These are phyloP conservation scores for Nezara viridula DNA, from an alignment of 2,888 invertebrate species.

Conservation along the genomic window DNA sequence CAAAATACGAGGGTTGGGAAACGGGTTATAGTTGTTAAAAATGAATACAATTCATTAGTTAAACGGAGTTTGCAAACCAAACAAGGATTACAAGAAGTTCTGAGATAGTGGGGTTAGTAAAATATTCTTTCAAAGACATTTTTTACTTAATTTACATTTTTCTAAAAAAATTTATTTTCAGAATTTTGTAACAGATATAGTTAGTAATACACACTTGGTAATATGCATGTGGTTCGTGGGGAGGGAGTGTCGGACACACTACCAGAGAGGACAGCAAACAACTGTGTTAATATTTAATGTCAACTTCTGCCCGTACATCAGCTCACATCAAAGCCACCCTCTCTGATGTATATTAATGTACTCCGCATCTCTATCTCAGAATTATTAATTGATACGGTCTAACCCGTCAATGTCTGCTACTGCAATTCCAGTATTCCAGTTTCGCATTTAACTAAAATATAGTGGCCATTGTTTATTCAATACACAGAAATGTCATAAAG, in stretches of 20 bases:
- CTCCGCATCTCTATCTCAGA: not conserved
- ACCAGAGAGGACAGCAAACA: not conserved
- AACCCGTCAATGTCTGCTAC: not conserved
- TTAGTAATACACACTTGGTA: not conserved
- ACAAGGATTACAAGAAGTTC: too few species aligned
- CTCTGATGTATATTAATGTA: constrained; percentile 20
- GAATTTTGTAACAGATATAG: not conserved
- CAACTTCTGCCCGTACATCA: not conserved
- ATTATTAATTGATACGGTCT: not conserved
- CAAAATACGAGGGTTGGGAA: too few species aligned
- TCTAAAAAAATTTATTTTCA: too few species aligned
- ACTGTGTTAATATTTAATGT: constrained; percentile 34
- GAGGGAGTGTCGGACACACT: not conserved
- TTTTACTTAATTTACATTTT: too few species aligned
- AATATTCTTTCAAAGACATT: too few species aligned
- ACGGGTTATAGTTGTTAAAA: too few species aligned
- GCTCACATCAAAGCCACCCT: constrained; percentile 6
- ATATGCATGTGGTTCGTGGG: not conserved
- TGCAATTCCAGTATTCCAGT: not conserved
- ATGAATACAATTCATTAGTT: too few species aligned
- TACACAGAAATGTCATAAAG: not conserved
- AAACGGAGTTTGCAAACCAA: too few species aligned
- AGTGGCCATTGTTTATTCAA: not conserved
- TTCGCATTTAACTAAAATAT: not conserved
- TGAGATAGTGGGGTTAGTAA: too few species aligned